These are phyloP conservation scores for Malachius bipustulatus DNA, from an alignment of 2,888 invertebrate species.

Conservation along the genomic window DNA sequence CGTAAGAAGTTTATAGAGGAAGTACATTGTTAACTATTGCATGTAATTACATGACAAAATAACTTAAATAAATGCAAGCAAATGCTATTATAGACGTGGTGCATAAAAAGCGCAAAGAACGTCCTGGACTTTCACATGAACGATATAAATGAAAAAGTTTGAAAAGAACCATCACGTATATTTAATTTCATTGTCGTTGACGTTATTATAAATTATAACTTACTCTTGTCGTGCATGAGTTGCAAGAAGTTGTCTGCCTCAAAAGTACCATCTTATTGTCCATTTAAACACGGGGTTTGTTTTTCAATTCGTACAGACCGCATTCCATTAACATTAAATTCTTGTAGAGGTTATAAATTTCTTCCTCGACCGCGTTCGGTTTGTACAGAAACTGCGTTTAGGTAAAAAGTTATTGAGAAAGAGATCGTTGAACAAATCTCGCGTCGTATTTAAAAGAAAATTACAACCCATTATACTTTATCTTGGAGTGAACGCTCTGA, in stretches of 20 bases:
- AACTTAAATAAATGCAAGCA: too few species aligned
- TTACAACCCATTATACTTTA: conserved; percentile 19
- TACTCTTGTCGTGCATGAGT: conserved; percentile 28
- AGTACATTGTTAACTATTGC: too few species aligned
- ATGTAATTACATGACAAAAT: too few species aligned
- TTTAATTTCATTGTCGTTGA: conserved; percentile 33
- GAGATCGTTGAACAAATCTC: conserved; percentile 21
- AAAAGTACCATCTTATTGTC: conserved; percentile 35
- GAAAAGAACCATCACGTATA: conserved; percentile 26
- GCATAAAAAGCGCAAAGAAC: too few species aligned
- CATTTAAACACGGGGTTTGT: conserved; percentile 34
- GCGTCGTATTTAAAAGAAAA: conserved; percentile 22
- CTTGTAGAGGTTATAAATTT: conserved; percentile 33
- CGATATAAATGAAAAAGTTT: too few species aligned
- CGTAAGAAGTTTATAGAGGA: too few species aligned
- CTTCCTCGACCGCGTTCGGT: conserved; percentile 23
- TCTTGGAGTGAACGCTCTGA: too few species aligned
- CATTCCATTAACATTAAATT: conserved; percentile 34
- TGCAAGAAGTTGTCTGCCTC: conserved; percentile 33
- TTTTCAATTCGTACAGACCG: conserved; percentile 32
- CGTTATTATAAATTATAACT: conserved; percentile 36
- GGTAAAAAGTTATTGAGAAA: conserved; percentile 17
- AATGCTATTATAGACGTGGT: too few species aligned
- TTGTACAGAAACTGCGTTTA: conserved; percentile 15
- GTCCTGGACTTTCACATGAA: too few species aligned